These are phyloP conservation scores for Hippasteria phrygiana DNA, from an alignment of 53 echinoderm and acorn worm genomes.

Conservation along the genomic window DNA sequence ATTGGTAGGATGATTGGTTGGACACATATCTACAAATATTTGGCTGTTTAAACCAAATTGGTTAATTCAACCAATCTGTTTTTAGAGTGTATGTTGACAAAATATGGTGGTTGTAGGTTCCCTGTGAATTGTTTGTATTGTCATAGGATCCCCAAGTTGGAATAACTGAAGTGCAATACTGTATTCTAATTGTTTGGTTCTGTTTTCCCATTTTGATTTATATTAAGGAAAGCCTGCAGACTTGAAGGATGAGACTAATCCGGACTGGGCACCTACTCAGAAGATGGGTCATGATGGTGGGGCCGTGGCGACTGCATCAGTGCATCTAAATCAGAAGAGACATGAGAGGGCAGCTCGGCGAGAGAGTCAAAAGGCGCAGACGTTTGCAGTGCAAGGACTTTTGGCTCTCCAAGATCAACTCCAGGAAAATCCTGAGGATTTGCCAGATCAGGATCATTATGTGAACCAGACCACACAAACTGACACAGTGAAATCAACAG, in stretches of 20 bases:
- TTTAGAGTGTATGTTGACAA: too few relatives aligned
- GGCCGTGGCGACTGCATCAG: neutral
- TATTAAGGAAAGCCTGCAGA: constrained; percentile 32
- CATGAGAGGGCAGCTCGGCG: constrained; percentile 4
- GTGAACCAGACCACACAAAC: neutral
- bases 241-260: constrained; percentile 21
- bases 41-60: too few relatives aligned
- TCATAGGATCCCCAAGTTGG: neutral
- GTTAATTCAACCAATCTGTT: too few relatives aligned
- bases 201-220: neutral
- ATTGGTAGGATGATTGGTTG: too few relatives aligned
- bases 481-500: constrained; percentile 5
- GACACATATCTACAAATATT: too few relatives aligned
- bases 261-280: constrained; percentile 26
- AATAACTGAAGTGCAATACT: neutral
- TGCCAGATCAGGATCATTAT: neutral
- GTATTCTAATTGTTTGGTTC: neutral
- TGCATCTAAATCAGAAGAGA: neutral
- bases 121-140: neutral
- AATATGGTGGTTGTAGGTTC: too few relatives aligned
- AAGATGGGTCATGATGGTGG: neutral
- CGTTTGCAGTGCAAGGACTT: neutral
- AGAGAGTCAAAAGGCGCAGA: neutral
- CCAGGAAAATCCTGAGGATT: neutral
- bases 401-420: neutral